A percentile compares a stretch with the other conserved stretches of the same genome.
These are phyloP conservation scores for Caenorhabditis brenneri DNA, from an alignment of 1,140 invertebrate genomes.

Conservation along the genomic window DNA sequence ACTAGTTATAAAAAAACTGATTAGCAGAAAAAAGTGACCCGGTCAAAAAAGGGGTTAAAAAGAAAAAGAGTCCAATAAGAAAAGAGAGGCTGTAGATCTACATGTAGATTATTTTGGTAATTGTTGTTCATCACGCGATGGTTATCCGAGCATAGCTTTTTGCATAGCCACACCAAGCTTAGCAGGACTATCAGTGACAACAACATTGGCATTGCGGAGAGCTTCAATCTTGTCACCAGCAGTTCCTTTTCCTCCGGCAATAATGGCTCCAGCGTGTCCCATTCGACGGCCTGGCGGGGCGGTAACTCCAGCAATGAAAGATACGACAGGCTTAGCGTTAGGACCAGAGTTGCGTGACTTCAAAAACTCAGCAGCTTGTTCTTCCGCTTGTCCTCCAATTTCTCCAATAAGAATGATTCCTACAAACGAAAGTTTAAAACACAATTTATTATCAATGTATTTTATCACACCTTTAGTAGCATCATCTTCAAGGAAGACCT, in stretches of 20 bases:
- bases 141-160: conserved; percentile 26
- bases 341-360: conserved; percentile 76
- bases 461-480: conserved; percentile 76
- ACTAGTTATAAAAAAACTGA: neutral
- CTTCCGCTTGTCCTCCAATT: conserved; percentile 97
- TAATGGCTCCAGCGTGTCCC: conserved; percentile 99
- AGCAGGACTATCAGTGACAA: conserved; percentile 52
- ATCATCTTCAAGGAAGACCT: conserved; percentile 89
- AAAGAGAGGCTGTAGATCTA: too few species aligned
- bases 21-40: neutral
- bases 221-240: conserved; percentile 98
- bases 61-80: neutral
- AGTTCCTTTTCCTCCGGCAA: conserved; percentile 93
- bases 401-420: conserved; percentile 99
- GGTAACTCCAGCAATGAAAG: conserved; percentile 96
- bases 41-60: neutral
- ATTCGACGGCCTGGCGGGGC: conserved; percentile 95
- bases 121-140: neutral
- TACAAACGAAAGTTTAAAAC: too few species aligned
- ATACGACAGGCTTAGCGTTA: conserved; percentile 94
- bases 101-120: neutral
- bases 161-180: conserved; percentile 50
- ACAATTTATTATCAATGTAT: too few species aligned
- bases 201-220: conserved; percentile 86
- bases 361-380: conserved; percentile 92